Evolutionary conservation across 1,140 invertebrate species (phyloP).

Genomic region (Microplitis mediator): DNA sequence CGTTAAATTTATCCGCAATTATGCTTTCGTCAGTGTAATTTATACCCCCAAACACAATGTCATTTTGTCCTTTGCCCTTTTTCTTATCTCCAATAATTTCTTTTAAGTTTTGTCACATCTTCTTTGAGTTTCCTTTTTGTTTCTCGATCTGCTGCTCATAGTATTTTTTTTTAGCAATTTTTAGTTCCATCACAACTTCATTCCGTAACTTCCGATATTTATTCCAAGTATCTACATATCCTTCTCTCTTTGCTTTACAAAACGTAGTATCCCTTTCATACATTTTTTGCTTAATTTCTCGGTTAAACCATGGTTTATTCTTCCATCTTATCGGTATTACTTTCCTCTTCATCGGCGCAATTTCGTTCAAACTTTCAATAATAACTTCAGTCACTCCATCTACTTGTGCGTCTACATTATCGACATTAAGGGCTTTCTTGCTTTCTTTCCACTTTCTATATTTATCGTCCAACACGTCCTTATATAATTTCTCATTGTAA

Average conservation of each 20-base stretch:
- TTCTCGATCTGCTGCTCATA: not conserved
- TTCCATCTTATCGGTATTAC: not conserved
- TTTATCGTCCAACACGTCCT: not conserved
- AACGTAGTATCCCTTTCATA: not conserved
- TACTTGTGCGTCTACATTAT: not conserved
- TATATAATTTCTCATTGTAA: not conserved
- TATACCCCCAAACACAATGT: no score
- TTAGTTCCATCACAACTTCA: not conserved
- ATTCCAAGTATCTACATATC: not conserved
- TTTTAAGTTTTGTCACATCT: constrained; percentile 17
- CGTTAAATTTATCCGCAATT: not conserved
- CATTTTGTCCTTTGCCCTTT: no score
- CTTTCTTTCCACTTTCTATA: not conserved
- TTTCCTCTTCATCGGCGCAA: not conserved
- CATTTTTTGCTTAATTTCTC: not conserved
- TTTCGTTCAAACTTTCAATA: not conserved
- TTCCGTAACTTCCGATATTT: not conserved
- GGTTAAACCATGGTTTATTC: not conserved
- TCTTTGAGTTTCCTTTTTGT: not conserved
- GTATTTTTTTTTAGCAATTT: not conserved
- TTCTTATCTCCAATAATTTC: not conserved
- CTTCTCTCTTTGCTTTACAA: not conserved
- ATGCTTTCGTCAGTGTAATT: no score
- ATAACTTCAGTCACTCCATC: not conserved
- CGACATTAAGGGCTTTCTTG: not conserved